phyloP scores from a whole-genome alignment of 2,113 vertebrate species.

The Myiagra hebetior region DNA sequence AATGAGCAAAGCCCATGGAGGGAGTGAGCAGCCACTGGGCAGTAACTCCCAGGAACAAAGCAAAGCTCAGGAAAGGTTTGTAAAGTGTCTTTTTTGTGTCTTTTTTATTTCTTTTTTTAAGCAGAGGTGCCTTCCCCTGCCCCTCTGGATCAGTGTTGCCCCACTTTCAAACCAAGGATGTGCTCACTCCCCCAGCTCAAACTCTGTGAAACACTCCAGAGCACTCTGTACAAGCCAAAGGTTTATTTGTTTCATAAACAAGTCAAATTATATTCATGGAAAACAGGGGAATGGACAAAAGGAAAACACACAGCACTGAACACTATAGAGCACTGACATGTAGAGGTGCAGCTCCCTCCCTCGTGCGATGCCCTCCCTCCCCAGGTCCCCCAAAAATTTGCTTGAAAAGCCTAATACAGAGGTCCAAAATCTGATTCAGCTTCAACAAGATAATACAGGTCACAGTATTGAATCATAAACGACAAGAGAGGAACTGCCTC shows the following conservation, averaged over 20 bases:
- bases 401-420: slow-evolving; percentile 64
- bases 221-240: slow-evolving; percentile 65
- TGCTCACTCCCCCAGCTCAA: not conserved
- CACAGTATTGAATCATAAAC: slow-evolving; percentile 73
- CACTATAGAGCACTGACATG: slow-evolving; percentile 70
- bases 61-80: not conserved
- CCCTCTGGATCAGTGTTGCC: not conserved
- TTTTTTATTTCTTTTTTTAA: not conserved
- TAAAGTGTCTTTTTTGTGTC: not conserved
- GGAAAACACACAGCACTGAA: slow-evolving; percentile 72
- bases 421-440: slow-evolving; percentile 60
- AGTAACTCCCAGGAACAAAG: not conserved
- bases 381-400: slow-evolving; percentile 15
- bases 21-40: not conserved
- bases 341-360: slow-evolving; percentile 72
- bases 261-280: slow-evolving; percentile 77
- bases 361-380: slow-evolving; percentile 36
- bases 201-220: not conserved
- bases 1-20: not conserved
- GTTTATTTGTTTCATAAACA: slow-evolving; percentile 78
- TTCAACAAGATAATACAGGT: slow-evolving; percentile 61
- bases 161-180: not conserved
- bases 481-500: not conserved
- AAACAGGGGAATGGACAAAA: slow-evolving; percentile 77
- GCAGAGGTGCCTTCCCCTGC: not conserved